Evolutionary conservation across 2,888 invertebrate species (phyloP), one percentile per base, ranked within the genome.

Genomic region (Harmothoe impar): DNA sequence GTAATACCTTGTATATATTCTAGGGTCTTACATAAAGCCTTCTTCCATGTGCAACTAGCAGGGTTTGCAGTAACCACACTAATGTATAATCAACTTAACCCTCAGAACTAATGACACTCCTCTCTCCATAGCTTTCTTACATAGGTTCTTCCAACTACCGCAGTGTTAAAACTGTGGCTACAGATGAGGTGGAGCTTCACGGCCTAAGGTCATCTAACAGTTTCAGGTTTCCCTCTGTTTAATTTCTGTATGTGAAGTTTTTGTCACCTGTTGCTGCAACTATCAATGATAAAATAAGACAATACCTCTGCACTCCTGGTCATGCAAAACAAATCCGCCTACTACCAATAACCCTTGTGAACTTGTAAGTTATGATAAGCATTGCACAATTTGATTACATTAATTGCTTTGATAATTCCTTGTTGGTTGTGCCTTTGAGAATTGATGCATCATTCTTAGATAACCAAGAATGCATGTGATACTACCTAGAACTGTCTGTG

Each of bases 341-440:
- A 62, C n/a, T 62, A 62, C 62, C 62, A 62, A 62, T 5, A 62
- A 62, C n/a, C n/a, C 62, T n/a, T 62, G n/a, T 62, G 62, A 62
- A 62, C n/a, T 62, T 62, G 62, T n/a, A 62, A 62, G 15, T 62
- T 62, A 5, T 62, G 20, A 43, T 43, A 62, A 3, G 20, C 62
- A 62, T 62, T n/a, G 62, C 62, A 62, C 62, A 62, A 20, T n/a
- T 62, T 62, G 20, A n/a, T 62, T n/a, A 20, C 20, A 62, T n/a
- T 62, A 62, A 62, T 62, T 62, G 62, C 62, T 62, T 62, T n/a
- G 15, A 62, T 62, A 15, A 62, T n/a, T 62, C 62, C 62, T 62
- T 62, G 62, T 62, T 62, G 62, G n/a, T 62, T 62, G 62, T 62
- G 43, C 10, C 43, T 43, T 43, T 43, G 43, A 43, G 43, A 62